Conservation (phyloP, 2,888 invertebrate genomes). For the Lycaena phlaeas region DNA sequence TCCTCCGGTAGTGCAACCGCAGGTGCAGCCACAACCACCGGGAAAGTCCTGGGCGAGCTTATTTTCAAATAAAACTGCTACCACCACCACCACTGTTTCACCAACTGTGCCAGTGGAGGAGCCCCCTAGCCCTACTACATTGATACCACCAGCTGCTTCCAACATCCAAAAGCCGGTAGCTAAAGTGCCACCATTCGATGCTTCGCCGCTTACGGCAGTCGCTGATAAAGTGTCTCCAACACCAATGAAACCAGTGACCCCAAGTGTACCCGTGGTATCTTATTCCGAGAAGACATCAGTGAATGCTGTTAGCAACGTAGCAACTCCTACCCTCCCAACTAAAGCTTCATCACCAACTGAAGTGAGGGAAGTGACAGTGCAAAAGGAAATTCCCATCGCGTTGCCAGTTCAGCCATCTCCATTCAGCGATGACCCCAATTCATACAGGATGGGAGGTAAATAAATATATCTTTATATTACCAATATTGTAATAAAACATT, state of each 20-base stretch:
- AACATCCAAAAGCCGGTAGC: slow-evolving; percentile 72
- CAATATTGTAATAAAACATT: too few species aligned
- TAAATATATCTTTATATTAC: slow-evolving; percentile 19
- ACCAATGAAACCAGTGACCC: slow-evolving; percentile 23
- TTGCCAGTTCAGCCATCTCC: slow-evolving; percentile 58
- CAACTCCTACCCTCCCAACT: slow-evolving; percentile 25
- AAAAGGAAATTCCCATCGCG: slow-evolving; percentile 46
- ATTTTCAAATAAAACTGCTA: slow-evolving; percentile 63
- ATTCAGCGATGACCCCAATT: slow-evolving; percentile 77
- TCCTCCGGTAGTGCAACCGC: slow-evolving; percentile 39
- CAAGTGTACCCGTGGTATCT: slow-evolving; percentile 30
- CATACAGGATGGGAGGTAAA: slow-evolving; percentile 81
- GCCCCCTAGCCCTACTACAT: slow-evolving; percentile 40
- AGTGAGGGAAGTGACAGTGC: slow-evolving; percentile 29
- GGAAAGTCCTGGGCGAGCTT: slow-evolving; percentile 80
- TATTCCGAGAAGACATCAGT: slow-evolving; percentile 55
- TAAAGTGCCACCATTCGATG: slow-evolving; percentile 74
- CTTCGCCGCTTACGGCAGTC: slow-evolving; percentile 45
- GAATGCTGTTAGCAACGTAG: slow-evolving; percentile 37
- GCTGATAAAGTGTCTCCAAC: slow-evolving; percentile 38
- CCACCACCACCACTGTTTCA: slow-evolving; percentile 25
- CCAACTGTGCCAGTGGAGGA: slow-evolving; percentile 36
- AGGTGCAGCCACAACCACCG: slow-evolving; percentile 47
- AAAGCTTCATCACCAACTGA: slow-evolving; percentile 28
- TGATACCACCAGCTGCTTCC: slow-evolving; percentile 32